These are phyloP conservation scores for Sweltsa coloradensis DNA, from an alignment of 1,140 invertebrate genomes.

Conservation along the genomic window DNA sequence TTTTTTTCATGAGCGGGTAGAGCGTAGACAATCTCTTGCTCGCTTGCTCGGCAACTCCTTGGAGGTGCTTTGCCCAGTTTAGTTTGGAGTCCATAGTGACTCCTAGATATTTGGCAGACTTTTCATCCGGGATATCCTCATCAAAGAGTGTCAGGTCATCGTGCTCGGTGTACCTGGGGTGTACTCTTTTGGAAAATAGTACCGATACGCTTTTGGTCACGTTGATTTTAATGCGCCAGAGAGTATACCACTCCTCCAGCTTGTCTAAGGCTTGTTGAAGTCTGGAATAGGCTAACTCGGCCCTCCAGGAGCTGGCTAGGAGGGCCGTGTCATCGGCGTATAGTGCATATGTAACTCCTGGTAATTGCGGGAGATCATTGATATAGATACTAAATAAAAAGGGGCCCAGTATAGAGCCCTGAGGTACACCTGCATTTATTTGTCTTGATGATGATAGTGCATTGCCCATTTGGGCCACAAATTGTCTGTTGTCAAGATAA, in stretches of 20 bases:
- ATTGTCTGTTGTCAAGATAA: not conserved
- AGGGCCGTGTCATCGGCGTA: conserved; percentile 13
- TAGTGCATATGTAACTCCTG: not conserved
- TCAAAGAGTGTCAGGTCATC: not conserved
- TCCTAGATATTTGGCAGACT: not conserved
- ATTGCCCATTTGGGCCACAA: not conserved
- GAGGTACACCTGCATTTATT: conserved; percentile 3
- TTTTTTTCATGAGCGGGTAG: not conserved
- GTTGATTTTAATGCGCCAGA: not conserved
- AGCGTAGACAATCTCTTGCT: not conserved
- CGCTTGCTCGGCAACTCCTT: not conserved
- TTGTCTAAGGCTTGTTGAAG: not conserved
- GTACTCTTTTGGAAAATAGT: not conserved
- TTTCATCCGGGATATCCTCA: not conserved
- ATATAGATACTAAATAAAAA: conserved; percentile 13
- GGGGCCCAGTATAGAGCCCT: conserved; percentile 11
- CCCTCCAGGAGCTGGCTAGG: not conserved
- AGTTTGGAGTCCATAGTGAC: conserved; percentile 1
- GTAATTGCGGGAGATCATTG: conserved; percentile 8
- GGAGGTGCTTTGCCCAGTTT: not conserved
- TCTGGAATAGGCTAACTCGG: not conserved
- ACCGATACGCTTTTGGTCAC: not conserved
- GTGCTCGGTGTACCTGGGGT: not conserved
- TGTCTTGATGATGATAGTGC: not conserved
- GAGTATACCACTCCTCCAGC: not conserved